A percentile compares a stretch with the other conserved stretches of the same genome.
phyloP scores from a whole-genome alignment of 2,113 vertebrate genomes.

The Lanius ludovicianus region DNA sequence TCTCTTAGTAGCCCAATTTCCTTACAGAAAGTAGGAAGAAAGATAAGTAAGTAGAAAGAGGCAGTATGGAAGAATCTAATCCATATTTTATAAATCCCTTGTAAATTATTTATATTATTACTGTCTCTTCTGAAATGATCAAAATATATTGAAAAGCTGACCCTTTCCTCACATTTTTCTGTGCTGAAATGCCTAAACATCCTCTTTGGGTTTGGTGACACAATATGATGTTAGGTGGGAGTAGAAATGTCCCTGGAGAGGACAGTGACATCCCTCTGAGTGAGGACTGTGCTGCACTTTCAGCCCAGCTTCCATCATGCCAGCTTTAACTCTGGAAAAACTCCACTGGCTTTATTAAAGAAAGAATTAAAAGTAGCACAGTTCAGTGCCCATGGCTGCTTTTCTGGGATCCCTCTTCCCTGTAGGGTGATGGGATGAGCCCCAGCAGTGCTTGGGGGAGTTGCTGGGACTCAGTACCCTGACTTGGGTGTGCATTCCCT shows the following conservation, averaged over 20 bases:
- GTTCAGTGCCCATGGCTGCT: background rate
- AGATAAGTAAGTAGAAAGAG: background rate
- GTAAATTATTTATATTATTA: background rate
- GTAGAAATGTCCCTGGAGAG: background rate
- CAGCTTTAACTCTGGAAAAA: background rate
- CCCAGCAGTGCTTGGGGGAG: background rate
- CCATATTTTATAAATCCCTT: background rate
- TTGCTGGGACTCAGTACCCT: background rate
- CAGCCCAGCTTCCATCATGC: background rate
- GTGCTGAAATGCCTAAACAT: background rate
- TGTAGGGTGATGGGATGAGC: accelerated
- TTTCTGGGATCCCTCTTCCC: background rate
- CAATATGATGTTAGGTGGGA: background rate
- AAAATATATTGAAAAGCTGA: background rate
- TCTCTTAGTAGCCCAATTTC: background rate
- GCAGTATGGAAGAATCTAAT: background rate
- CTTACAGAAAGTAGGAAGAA: background rate
- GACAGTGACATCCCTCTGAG: background rate
- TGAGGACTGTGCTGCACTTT: background rate
- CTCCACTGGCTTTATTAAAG: background rate
- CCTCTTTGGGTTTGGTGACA: background rate
- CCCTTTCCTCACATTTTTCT: background rate
- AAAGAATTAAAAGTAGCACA: background rate
- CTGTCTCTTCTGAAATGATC: background rate
- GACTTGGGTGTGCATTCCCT: accelerated